Evolutionary conservation across 2,113 vertebrate species (phyloP), one percentile per base, ranked within the genome.

Genomic region (Abramis brama): DNA sequence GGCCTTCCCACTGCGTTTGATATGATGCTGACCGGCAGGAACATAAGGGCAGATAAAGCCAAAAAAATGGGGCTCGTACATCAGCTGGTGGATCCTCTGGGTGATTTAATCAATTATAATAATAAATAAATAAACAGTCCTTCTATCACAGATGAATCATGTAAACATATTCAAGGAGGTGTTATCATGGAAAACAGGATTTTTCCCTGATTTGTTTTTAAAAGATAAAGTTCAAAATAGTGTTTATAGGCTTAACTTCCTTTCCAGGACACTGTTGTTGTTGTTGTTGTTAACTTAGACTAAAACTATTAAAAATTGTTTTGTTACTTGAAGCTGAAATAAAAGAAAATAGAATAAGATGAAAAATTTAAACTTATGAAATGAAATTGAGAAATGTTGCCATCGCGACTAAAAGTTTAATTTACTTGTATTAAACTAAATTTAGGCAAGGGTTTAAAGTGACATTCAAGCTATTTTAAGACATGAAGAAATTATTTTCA

Each of bases 21-120:
- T 66, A 96, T 97, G 95, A 97, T 97, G 96, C 92, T 98, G 91
- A 98, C 97, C 0, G 97, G 97, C 12, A 96, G 92, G 88, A 96
- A 94, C 92, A 96, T 98, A 85, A 93, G 92, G 23, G 94, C 96
- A 11, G 96, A 97, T 89, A 93, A 87, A 93, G 96, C 96, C 9
- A 96, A 95, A 93, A 96, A 95, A 91, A 97, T 96, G 95, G 96
- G 95, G 23, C 93, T 96, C 36, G 95, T 97, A 83, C 95, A 97
- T 81, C 96, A 97, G 83, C 87, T 98, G 89, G 95, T 97, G 82
- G 96, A 97, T 17, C 96, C 97, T 1, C 91, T 98, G 89, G 97
- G 97, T 98, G 91, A 94, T 92, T 87, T 80, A 6, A 33, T 79
- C 68, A 23, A 71, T 39, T 21, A 74, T 45, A 5, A 45, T n/a